These are phyloP conservation scores for Sinella curviseta DNA, from an alignment of 1,140 invertebrate genomes.

Conservation along the genomic window DNA sequence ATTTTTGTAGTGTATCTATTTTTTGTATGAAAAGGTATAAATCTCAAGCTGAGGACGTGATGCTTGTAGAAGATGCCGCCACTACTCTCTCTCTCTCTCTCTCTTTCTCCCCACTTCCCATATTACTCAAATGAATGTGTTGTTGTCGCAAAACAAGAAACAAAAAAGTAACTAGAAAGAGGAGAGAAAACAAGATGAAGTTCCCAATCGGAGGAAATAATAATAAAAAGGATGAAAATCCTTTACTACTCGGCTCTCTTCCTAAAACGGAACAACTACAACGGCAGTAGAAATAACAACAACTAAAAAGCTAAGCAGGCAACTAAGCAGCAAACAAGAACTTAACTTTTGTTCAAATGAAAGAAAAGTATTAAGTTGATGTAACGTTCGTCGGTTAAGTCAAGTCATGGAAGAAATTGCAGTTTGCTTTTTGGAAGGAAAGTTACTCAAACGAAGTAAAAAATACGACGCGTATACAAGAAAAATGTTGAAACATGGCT, in stretches of 20 bases:
- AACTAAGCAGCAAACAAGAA: neutral
- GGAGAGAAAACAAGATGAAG: constrained; percentile 8
- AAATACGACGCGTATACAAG: neutral
- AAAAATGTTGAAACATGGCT: neutral
- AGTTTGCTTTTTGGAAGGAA: neutral
- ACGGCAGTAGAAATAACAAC: too few relatives aligned
- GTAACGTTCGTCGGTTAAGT: neutral
- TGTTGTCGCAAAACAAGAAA: neutral
- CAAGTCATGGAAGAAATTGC: constrained; percentile 1
- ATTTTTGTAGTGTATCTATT: neutral
- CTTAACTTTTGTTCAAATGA: neutral
- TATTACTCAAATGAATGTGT: neutral
- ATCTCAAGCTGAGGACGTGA: constrained; percentile 4
- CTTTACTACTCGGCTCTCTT: neutral
- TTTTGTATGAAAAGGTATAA: neutral
- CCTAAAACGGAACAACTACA: too few relatives aligned
- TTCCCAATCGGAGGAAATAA: neutral
- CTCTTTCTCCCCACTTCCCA: neutral
- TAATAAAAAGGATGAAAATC: neutral
- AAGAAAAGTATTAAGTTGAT: neutral
- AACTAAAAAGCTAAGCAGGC: neutral
- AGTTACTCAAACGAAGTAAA: neutral
- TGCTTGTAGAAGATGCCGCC: neutral
- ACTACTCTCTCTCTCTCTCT: too few relatives aligned
- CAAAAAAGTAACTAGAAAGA: neutral